Evolutionary conservation across 2,888 invertebrate genomes (phyloP), one percentile per base, ranked within the genome.

Genomic region (Lepidocyrtinus sp.): DNA sequence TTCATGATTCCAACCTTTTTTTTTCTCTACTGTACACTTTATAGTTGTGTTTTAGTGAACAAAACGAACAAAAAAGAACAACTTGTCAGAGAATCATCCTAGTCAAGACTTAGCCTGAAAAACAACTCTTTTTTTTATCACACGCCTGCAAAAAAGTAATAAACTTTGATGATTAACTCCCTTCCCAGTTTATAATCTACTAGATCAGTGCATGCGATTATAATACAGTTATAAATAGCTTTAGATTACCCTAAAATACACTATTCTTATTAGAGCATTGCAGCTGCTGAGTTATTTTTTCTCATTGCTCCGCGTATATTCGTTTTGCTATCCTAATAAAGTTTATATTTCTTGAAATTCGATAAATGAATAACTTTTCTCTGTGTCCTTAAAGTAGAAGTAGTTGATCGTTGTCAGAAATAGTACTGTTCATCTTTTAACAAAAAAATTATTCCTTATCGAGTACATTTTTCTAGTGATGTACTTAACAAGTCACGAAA

Each of bases 81-180:
- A n/a, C n/a, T n/a, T n/a, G n/a, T n/a, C n/a, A n/a, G n/a, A n/a
- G n/a, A n/a, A n/a, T n/a, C n/a, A n/a, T n/a, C n/a, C n/a, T n/a
- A 12, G 12, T 36, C 36, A 36, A 36, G 36, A 36, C 36, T 7
- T 21, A 64, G 22, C 61, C 68, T 64, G 76, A 70, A 70, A 76
- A 76, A 75, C 69, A 22, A 46, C 69, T 5, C 36, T 71, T 68
- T 75, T 65, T 64, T 17, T 65, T 36, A 36, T 77, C 77, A 77
- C 77, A 77, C 77, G 77, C 71, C 71, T 77, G 50, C 77, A 77
- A 77, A 72, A 70, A 36, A 65, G 65, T 77, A 71, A 77, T 72
- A 77, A 77, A 77, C 77, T 72, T 71, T 77, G 70, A 7, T 36
- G 36, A 36, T 36, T 36, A 36, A 36, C 12, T 36, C 36, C 12